phyloP scores from a whole-genome alignment of 2,797 vertebrate genomes.

The Atherinosoma microstoma region DNA sequence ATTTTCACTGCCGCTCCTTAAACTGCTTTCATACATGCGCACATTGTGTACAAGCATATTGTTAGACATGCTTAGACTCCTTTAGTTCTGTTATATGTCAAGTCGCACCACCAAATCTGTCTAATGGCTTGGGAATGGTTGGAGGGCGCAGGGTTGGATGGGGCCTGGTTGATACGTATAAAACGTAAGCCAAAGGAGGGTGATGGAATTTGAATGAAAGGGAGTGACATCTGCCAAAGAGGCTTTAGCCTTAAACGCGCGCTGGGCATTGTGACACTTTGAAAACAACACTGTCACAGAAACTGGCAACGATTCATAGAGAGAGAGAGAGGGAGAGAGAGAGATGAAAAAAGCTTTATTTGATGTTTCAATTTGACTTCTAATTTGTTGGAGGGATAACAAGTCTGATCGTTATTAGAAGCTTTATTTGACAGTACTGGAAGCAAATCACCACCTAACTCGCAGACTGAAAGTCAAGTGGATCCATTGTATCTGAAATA shows the following conservation, averaged over 20 bases:
- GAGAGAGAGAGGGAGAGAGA: not conserved
- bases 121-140: not conserved
- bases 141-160: not conserved
- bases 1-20: slow-evolving; percentile 2
- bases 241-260: slow-evolving; percentile 69
- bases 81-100: not conserved
- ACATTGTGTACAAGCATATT: not conserved
- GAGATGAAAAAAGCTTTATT: not conserved
- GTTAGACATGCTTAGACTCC: not conserved
- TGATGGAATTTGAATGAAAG: slow-evolving; percentile 68
- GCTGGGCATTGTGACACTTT: slow-evolving; percentile 53
- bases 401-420: slow-evolving; percentile 29
- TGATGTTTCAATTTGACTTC: slow-evolving; percentile 35
- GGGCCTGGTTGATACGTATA: slow-evolving; percentile 60
- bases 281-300: slow-evolving; percentile 10
- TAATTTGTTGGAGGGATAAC: slow-evolving; percentile 20
- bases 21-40: slow-evolving; percentile 7
- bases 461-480: slow-evolving; percentile 66
- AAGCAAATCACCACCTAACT: slow-evolving; percentile 40
- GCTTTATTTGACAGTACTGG: slow-evolving; percentile 32
- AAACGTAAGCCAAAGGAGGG: slow-evolving; percentile 61
- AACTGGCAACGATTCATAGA: slow-evolving; percentile 24
- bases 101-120: slow-evolving; percentile 5
- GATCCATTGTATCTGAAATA: slow-evolving; percentile 69
- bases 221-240: slow-evolving; percentile 64